Evolutionary conservation across 2,113 vertebrate genomes (phyloP), one percentile per base, ranked within the genome.

Genomic region (Plecotus auritus): DNA sequence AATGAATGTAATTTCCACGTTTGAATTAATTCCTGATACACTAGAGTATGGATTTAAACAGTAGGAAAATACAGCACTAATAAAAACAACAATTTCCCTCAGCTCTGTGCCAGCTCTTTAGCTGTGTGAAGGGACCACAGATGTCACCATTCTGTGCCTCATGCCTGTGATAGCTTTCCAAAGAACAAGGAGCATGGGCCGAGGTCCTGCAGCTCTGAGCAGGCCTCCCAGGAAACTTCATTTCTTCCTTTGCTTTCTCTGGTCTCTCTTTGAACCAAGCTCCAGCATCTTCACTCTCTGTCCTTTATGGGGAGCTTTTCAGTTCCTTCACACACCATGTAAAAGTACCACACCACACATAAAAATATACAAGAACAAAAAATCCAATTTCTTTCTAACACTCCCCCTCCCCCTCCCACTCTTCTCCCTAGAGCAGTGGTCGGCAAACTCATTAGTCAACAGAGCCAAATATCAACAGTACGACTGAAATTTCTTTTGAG

Each of bases 1-100:
- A 95, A 92, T 91, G 77, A 88, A 95, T 95, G 54, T 94, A 64
- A 90, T 97, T 97, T 97, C 77, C 56, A 92, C 35, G 73, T 94
- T 95, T 64, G 61, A 94, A 95, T 96, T 94, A 96, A 95, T 97
- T 83, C 77, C 42, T 92, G 89, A 95, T 83, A 80, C 11, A 80
- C 69, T 9, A 64, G 82, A 92, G 32, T 86, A 37, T 61, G 7
- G 40, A 85, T 92, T 90, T 97, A 93, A 97, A 85, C 54, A 76
- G 88, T 88, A 85, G 95, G 78, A 85, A 97, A 85, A 97, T 70
- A 77, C 22, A 72, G 49, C 42, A 85, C 54, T 93, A 95, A 83
- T 90, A 90, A 92, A 92, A 97, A 97, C 77, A 95, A 85, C 73
- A 72, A 13, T 93, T 96, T 64, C 51, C 35, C 47, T 94, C 45